Evolutionary conservation across 2,888 invertebrate genomes (phyloP), one percentile per base, ranked within the genome.

Genomic region (Cinara cedri): DNA sequence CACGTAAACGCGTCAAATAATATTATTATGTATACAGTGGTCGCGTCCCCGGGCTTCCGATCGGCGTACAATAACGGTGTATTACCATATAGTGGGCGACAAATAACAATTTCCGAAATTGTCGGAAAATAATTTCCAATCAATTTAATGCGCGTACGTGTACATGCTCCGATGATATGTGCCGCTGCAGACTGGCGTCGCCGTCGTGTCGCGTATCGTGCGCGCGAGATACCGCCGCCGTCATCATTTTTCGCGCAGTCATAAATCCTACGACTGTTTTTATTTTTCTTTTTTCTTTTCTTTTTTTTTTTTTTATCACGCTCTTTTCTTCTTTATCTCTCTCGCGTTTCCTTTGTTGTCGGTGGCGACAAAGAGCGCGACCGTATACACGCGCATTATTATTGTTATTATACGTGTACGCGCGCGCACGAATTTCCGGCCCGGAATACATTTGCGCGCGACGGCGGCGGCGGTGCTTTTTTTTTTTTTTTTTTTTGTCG

Each of bases 41-140:
- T n/a, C 6, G 34, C 6, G 34, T 34, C 34, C 34, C 34, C 6
- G n/a, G 34, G 3, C 34, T 6, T 34, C 54, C n/a, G 54, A 70
- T 21, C n/a, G n/a, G 68, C 51, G n/a, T 51, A 34, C 6, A 34
- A 34, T 34, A 34, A 6, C 6, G 3, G 6, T 34, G 34, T 34
- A 34, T 3, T 34, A 34, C 6, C 6, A 34, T 34, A 34, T 10
- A 21, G 42, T 19, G 68, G 54, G 19, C 34, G 19, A 54, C 60
- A 13, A 34, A 42, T 34, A 21, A 16, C 21, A 63, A 51, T 51
- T 62, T 76, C 49, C 10, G 49, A 76, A 66, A 68, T 49, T 26
- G 66, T 57, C 57, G n/a, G 49, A 55, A 65, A 57, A 68, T 49
- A 68, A 68, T 76, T 76, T 76, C 76, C 76, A 68, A 78, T 68